These are phyloP conservation scores for Poecilia wingei DNA, from an alignment of 2,797 vertebrate species.

Conservation along the genomic window DNA sequence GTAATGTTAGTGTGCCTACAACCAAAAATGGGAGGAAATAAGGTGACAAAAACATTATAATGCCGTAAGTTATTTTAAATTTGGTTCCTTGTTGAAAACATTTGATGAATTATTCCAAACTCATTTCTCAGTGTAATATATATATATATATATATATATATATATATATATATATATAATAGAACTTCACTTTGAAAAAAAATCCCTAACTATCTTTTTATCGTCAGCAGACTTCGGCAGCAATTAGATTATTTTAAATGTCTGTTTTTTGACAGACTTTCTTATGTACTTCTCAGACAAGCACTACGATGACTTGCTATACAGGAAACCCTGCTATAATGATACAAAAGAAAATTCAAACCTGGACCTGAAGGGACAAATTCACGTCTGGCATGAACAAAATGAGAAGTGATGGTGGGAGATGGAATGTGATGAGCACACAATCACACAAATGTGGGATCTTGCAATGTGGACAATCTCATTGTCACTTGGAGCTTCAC, in stretches of 20 bases:
- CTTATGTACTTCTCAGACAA: not conserved
- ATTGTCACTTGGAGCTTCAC: conserved; percentile 8
- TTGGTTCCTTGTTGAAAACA: not conserved
- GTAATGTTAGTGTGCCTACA: not conserved
- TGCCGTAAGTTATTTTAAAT: not conserved
- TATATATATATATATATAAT: not conserved
- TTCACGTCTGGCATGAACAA: not conserved
- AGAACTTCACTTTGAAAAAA: not conserved
- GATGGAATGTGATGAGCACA: conserved; percentile 18
- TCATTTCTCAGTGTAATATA: not conserved
- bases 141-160: too few relatives aligned
- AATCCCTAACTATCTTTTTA: not conserved
- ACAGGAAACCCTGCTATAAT: not conserved
- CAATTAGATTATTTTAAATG: not conserved
- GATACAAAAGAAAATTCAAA: not conserved
- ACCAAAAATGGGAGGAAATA: not conserved
- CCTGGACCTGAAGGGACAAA: not conserved
- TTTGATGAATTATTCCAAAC: not conserved
- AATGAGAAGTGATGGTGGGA: not conserved
- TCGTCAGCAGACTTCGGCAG: not conserved
- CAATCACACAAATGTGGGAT: conserved; percentile 4
- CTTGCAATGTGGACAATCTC: conserved; percentile 3
- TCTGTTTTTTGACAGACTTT: not conserved
- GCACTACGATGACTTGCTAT: not conserved
- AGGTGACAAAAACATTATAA: not conserved